Conservation (phyloP, 2,113 vertebrate species). For the Otocyon megalotis region DNA sequence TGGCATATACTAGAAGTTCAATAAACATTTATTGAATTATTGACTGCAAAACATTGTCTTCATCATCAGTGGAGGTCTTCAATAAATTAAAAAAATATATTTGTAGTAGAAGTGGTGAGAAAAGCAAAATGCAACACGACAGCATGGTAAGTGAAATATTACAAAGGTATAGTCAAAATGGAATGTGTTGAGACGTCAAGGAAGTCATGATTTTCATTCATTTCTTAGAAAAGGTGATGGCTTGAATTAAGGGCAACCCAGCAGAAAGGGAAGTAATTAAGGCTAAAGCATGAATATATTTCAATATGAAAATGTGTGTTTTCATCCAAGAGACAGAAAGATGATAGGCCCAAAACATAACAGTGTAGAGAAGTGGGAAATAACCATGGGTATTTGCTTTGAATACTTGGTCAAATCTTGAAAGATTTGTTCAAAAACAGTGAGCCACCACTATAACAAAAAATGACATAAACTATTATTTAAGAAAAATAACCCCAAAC, state of each 20-base stretch:
- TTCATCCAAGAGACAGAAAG: conserved; percentile 21
- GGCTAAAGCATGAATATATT: not conserved
- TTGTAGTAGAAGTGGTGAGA: not conserved
- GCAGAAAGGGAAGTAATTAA: not conserved
- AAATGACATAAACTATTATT: conserved; percentile 18
- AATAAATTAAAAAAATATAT: not conserved
- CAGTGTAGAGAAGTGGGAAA: not conserved
- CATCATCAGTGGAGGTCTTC: not conserved
- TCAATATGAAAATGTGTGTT: not conserved
- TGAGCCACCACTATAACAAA: not conserved
- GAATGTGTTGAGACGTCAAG: not conserved
- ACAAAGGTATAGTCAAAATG: not conserved
- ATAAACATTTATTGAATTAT: not conserved
- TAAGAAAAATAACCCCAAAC: conserved; percentile 15
- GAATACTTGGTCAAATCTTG: not conserved
- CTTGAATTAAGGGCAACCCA: not conserved
- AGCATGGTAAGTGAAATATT: not conserved
- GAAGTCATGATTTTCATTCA: not conserved
- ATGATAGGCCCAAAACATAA: not conserved
- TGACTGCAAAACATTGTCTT: not conserved
- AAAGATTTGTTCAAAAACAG: conserved; percentile 25
- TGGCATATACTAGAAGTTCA: not conserved
- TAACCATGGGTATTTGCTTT: not conserved
- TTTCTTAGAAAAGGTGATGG: not conserved
- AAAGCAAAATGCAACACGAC: not conserved